Conservation (phyloP, 1,140 invertebrate genomes). For the Brachionus manjavacas region DNA sequence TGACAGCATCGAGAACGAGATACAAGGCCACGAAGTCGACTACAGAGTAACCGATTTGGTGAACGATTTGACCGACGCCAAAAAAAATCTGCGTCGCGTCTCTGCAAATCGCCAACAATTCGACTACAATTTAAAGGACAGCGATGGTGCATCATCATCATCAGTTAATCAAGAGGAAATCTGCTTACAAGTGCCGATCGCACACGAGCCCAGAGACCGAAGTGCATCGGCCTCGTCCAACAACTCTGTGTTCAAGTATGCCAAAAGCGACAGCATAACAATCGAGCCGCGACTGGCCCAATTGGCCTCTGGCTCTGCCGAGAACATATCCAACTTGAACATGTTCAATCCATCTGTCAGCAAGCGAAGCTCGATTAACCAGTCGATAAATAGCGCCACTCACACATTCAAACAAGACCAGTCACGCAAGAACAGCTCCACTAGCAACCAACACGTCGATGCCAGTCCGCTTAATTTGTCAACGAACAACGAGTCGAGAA, state of each 20-base stretch:
- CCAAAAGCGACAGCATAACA: background rate
- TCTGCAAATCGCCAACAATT: background rate
- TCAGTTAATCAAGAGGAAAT: background rate
- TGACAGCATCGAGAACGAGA: constrained; percentile 6
- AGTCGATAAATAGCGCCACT: background rate
- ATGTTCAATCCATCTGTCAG: background rate
- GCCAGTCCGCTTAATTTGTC: no score
- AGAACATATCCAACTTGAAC: background rate
- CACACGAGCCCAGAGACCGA: background rate
- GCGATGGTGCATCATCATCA: background rate
- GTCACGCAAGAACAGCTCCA: background rate
- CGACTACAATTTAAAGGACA: background rate
- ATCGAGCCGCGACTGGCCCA: background rate
- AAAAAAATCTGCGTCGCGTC: background rate
- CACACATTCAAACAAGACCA: background rate
- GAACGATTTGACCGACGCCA: background rate
- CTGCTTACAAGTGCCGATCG: background rate
- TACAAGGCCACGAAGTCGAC: background rate
- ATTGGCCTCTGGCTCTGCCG: background rate
- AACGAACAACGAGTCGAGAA: background rate
- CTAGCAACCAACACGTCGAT: no score
- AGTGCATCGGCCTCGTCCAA: background rate
- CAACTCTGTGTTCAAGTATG: constrained; percentile 1
- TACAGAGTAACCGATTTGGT: background rate
- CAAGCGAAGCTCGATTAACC: background rate